Percentiles rank a stretch among this genome's conserved stretches.
These are phyloP conservation scores for Drosophila sucinea DNA, from an alignment of 1,140 invertebrate genomes.

Conservation along the genomic window DNA sequence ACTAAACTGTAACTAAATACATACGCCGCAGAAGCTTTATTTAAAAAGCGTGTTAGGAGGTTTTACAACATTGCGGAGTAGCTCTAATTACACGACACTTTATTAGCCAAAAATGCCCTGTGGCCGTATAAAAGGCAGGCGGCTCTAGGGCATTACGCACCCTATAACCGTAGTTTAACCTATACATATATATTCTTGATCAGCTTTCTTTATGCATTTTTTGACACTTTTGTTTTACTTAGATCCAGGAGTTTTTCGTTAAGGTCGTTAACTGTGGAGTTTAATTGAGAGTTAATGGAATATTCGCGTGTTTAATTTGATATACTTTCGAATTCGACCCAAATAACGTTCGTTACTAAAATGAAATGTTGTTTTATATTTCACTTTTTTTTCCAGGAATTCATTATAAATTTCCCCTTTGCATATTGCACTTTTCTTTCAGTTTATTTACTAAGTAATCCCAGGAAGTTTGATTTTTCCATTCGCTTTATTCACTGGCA, in stretches of 20 bases:
- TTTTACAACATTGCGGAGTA: background rate
- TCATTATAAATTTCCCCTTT: background rate
- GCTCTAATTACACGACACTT: conserved; percentile 2
- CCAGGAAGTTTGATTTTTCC: too few relatives aligned
- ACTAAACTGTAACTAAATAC: background rate
- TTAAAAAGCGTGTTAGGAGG: background rate
- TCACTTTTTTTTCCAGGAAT: background rate
- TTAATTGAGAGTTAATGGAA: background rate
- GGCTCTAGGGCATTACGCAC: background rate
- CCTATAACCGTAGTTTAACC: background rate
- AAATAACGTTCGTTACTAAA: background rate
- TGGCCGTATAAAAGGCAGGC: background rate
- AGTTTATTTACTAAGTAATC: too few relatives aligned
- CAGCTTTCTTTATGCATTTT: background rate
- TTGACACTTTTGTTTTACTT: background rate
- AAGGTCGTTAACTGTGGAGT: background rate
- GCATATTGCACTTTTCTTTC: too few relatives aligned
- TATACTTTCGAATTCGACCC: too few relatives aligned
- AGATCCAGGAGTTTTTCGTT: background rate
- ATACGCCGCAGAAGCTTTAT: background rate
- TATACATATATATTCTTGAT: background rate
- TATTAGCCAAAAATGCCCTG: conserved; percentile 5
- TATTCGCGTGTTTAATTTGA: background rate
- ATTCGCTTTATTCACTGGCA: background rate
- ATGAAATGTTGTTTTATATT: background rate